Evolutionary conservation across 2,797 vertebrate genomes (phyloP), one percentile per base, ranked within the genome.

Genomic region (Molossus molossus): DNA sequence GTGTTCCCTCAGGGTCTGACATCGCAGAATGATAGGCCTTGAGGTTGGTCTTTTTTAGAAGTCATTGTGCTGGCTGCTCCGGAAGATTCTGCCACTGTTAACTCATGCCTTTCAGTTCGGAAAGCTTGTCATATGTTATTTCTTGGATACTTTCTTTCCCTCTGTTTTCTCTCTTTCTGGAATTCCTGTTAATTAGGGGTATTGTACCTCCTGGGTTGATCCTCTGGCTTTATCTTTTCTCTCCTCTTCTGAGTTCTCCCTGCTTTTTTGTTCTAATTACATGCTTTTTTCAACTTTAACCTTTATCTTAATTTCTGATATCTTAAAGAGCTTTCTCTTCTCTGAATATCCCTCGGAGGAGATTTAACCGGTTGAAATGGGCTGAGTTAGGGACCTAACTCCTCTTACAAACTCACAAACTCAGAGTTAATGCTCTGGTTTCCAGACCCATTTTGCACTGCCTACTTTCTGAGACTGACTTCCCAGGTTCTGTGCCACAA

Each of bases 261-360:
- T 92, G 17, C 21, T 25, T 50, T 73, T 70, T 65, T 84, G n/a
- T 73, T 92, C 50, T 81, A 2, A 72, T 90, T 90, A 72, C 11
- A 10, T 29, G 29, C 37, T 77, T 75, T 87, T 55, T 85, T 60
- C 53, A 55, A 4, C 53, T 62, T 67, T 50, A 18, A 62, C 9
- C n/a, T 87, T 90, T 87, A 37, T 20, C 37, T 72, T 82, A 37
- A 23, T 81, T 85, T 90, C 25, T 89, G 15, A 80, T 90, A 23
- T 48, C 77, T 87, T 92, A 10, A 84, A 81, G 14, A 80, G 4
- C 33, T 58, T 77, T 57, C 58, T 53, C 55, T 86, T 40, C 45
- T 72, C 62, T 87, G 60, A 83, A 29, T 69, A 6, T 69, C 13
- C 5, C 23, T 67, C 11, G 80, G 25, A 12, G 33, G 60, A 37